Percentiles rank a stretch among this genome's conserved stretches.
Evolutionary conservation across 1,140 invertebrate genomes (phyloP).

Genomic region (Aradophagus sp.): DNA sequence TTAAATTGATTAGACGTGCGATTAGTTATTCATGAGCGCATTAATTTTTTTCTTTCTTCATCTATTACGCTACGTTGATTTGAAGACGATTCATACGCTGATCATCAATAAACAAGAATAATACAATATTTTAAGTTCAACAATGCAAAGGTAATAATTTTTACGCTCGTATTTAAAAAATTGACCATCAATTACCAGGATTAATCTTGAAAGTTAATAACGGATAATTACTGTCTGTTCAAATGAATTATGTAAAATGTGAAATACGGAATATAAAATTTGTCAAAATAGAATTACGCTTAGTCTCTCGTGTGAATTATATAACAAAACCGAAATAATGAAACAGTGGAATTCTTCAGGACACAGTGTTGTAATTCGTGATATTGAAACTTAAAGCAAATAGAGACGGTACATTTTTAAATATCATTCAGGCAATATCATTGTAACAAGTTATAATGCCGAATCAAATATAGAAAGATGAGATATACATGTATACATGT

Average conservation of each 20-base stretch:
- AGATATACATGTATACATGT: background rate
- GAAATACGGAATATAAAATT: conserved; percentile 1
- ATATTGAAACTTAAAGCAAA: conserved; percentile 32
- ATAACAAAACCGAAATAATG: conserved; percentile 16
- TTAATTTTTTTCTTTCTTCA: too few relatives aligned
- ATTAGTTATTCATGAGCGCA: conserved; percentile 6
- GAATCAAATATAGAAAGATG: conserved; percentile 1
- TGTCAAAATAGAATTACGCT: conserved; percentile 7
- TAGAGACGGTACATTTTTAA: conserved; percentile 17
- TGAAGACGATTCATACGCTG: too few relatives aligned
- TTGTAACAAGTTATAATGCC: conserved; percentile 2
- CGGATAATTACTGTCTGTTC: conserved; percentile 1
- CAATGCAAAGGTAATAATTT: too few relatives aligned
- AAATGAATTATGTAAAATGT: conserved; percentile 6
- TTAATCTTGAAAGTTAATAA: too few relatives aligned
- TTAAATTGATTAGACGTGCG: conserved; percentile 10
- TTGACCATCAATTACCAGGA: too few relatives aligned
- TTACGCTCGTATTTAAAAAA: too few relatives aligned
- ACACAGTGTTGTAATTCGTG: conserved; percentile 26
- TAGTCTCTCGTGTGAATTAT: conserved; percentile 5
- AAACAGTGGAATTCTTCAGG: conserved; percentile 12
- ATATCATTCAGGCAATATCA: conserved; percentile 14
- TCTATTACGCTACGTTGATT: too few relatives aligned
- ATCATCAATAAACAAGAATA: too few relatives aligned
- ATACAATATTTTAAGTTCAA: too few relatives aligned